Base-by-base conservation (phyloP, 2,113 vertebrate species). In the Pterocles gutturalis region DNA sequence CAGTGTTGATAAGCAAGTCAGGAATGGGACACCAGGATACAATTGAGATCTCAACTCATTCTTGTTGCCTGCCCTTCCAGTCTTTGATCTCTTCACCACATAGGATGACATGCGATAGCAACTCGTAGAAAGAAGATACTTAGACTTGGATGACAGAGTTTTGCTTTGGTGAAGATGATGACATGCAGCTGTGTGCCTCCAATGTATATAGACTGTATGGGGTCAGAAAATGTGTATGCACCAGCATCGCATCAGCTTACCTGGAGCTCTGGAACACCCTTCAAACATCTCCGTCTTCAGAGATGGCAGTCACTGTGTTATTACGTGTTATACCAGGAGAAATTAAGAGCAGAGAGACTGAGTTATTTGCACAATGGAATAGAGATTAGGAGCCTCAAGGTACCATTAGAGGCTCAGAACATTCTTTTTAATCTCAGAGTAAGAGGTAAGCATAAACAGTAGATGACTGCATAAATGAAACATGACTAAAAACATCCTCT, bases 121-220 rank as follows among this genome's bases (percentile, higher is more conserved):
- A 57, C 4, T 66, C 61, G 45, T 33, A 83, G 64, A 46, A 54
- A 45, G 33, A 66, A 65, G 13, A 20, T 36, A 43, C 9, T 11
- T 10, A 53, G 29, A 36, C 3, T 24, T 34, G 64, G 25, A 46
- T 22, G 1, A 17, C 19, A 28, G 31, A 79, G 54, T 78, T 83
- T 82, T 62, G 16, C 36, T 53, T 78, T n/a, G 7, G 14, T 67
- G 22, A 55, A 16, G n/a, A 12, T 2, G 4, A 28, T 14, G 82
- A 62, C 21, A 31, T 9, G 67, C 11, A 88, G 21, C 5, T 70
- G 8, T 17, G 19, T 2, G 9, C 24, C 36, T 62, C 24, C 31
- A 45, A 5, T 3, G 4, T 9, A 36, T 4, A 10, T 7, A 41
- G 21, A 69, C 5, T 25, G 17, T 11, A 33, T 2, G 5, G 11